Percentiles rank a stretch among this genome's conserved stretches.
Evolutionary conservation across 2,113 vertebrate genomes (phyloP).

Genomic region (Turnix velox): DNA sequence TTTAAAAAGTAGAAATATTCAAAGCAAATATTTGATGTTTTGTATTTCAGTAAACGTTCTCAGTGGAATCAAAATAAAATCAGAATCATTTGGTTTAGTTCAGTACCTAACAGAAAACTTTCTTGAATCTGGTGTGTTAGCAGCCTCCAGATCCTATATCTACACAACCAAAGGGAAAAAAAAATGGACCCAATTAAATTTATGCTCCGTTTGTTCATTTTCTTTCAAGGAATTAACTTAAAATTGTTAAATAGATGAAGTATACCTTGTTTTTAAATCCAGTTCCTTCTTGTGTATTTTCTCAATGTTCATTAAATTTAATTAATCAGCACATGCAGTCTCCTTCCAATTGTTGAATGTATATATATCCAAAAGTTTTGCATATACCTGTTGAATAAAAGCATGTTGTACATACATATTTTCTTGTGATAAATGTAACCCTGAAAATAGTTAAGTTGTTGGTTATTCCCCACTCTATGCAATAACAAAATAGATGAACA

Average conservation of each 20-base stretch:
- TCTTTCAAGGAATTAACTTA: background rate
- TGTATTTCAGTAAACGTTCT: background rate
- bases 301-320: background rate
- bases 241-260: background rate
- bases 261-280: background rate
- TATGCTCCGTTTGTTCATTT: background rate
- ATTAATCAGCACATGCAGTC: background rate
- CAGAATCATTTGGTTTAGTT: background rate
- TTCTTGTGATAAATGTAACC: background rate
- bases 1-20: background rate
- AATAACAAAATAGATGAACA: constrained; percentile 15
- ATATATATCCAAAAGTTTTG: background rate
- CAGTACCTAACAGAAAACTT: background rate
- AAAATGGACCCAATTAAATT: background rate
- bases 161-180: background rate
- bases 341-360: background rate
- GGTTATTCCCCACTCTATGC: background rate
- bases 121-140: background rate
- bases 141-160: background rate
- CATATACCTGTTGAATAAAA: background rate
- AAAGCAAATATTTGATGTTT: background rate
- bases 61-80: background rate
- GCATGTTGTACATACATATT: background rate
- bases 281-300: background rate
- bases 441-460: background rate